Evolutionary conservation across 2,888 invertebrate species (phyloP), one percentile per base, ranked within the genome.

Genomic region (Agapostemon virescens): DNA sequence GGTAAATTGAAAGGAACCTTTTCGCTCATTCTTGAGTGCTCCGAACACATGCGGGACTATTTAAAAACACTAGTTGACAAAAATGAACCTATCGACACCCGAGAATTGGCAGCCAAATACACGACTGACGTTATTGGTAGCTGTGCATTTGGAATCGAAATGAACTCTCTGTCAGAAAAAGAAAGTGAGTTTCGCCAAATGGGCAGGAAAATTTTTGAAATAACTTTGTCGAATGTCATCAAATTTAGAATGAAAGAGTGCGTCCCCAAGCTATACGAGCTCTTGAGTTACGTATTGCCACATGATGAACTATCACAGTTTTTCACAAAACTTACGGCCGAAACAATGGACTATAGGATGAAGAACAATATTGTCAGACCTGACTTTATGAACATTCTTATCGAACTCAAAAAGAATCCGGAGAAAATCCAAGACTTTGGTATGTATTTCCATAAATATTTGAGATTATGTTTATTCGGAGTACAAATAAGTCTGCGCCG

Each of bases 1-100:
- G 93, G 93, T 55, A 93, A 94, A 77, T 93, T 93, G 42, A 94
- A 94, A 84, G 89, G 93, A 0, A 93, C 94, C 80, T 94, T 93
- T 77, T 92, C 93, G 0, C 90, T 94, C 4, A 93, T 95, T 2
- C 89, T 90, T 26, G 91, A 93, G 15, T 93, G 94, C 13, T 92
- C 93, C n/a, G 84, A 91, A 9, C 90, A 91, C 30, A 86, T 95
- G 79, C 90, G 91, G 0, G 87, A 90, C 0, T 93, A 93, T 82
- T 79, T 95, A 2, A 88, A 91, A 0, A 86, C 89, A 23, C 20
- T 86, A 23, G 85, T 90, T 0, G 87, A 85, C 55, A 82, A 74
- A 38, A 77, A 77, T 0, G 81, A 86, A 17, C 69, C 81, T 0
- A 75, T 89, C 11, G 88, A 90, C 5, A 74, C 80, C 42, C 82